phyloP scores from a whole-genome alignment of 2,113 vertebrate species.

The Triplophysa rosa region DNA sequence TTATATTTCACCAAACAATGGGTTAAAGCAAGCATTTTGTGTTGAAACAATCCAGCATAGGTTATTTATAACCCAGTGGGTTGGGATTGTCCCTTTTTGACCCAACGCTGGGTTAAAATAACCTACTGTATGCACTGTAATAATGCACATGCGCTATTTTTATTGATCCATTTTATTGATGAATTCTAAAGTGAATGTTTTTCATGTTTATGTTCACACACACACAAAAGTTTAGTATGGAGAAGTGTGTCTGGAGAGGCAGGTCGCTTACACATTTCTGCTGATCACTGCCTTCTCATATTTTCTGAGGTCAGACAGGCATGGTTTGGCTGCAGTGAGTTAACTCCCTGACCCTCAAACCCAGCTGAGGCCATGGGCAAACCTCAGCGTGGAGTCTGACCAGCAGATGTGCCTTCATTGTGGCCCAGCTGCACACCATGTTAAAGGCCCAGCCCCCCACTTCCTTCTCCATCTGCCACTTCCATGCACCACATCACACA shows the following conservation, averaged over 20 bases:
- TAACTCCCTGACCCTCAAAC: slow-evolving; percentile 62
- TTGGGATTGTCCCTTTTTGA: too few relatives aligned
- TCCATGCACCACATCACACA: slow-evolving; percentile 61
- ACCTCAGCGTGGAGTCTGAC: slow-evolving; percentile 54
- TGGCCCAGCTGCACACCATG: slow-evolving; percentile 70
- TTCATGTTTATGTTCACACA: neutral
- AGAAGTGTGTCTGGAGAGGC: neutral
- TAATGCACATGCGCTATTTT: too few relatives aligned
- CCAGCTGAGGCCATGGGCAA: slow-evolving; percentile 54
- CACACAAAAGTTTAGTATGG: neutral
- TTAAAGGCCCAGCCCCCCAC: slow-evolving; percentile 74
- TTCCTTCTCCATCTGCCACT: slow-evolving; percentile 73
- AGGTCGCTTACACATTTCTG: slow-evolving; percentile 57
- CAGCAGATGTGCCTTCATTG: slow-evolving; percentile 70
- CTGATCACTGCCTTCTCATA: slow-evolving; percentile 55
- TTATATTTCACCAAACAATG: too few relatives aligned
- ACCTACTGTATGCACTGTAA: too few relatives aligned
- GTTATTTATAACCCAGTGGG: too few relatives aligned
- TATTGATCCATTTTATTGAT: too few relatives aligned
- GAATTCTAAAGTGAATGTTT: too few relatives aligned
- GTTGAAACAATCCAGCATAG: too few relatives aligned
- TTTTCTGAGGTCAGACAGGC: slow-evolving; percentile 10
- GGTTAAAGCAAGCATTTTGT: too few relatives aligned
- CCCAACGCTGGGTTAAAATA: too few relatives aligned
- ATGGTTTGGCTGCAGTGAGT: slow-evolving; percentile 45